A percentile compares a stretch with the other conserved stretches of the same genome.
These are phyloP conservation scores for Colletes latitarsis DNA, from an alignment of 1,140 invertebrate species.

Conservation along the genomic window DNA sequence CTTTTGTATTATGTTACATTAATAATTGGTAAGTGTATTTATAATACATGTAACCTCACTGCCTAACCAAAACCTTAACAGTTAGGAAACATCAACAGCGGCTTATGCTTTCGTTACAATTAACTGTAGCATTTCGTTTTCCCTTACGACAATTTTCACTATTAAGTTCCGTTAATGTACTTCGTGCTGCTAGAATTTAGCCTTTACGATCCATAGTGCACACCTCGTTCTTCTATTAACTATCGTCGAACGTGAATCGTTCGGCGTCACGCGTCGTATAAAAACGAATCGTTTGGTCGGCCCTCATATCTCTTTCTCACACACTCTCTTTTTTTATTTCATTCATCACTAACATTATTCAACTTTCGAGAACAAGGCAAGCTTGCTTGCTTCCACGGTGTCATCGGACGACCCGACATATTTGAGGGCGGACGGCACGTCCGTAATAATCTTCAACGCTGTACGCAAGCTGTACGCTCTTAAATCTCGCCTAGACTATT, in stretches of 20 bases:
- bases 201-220: constrained; percentile 64
- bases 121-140: constrained; percentile 53
- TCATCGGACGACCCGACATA: background rate
- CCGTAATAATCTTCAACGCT: constrained; percentile 48
- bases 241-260: constrained; percentile 50
- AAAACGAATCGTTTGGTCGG: constrained; percentile 44
- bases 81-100: constrained; percentile 61
- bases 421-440: constrained; percentile 56
- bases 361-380: constrained; percentile 35
- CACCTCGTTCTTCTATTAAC: constrained; percentile 59
- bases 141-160: constrained; percentile 64
- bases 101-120: constrained; percentile 50
- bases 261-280: constrained; percentile 35
- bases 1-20: too few relatives aligned
- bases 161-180: constrained; percentile 64
- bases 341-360: constrained; percentile 11
- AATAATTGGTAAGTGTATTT: too few relatives aligned
- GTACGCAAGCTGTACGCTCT: constrained; percentile 57
- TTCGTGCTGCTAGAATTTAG: constrained; percentile 68
- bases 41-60: too few relatives aligned
- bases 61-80: too few relatives aligned
- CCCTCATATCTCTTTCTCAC: constrained; percentile 10
- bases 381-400: constrained; percentile 1
- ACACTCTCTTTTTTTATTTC: background rate
- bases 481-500: constrained; percentile 57